A percentile compares a stretch with the other conserved stretches of the same genome.
phyloP scores from a whole-genome alignment of 2,888 invertebrate species.

The Gryllus longicercus region DNA sequence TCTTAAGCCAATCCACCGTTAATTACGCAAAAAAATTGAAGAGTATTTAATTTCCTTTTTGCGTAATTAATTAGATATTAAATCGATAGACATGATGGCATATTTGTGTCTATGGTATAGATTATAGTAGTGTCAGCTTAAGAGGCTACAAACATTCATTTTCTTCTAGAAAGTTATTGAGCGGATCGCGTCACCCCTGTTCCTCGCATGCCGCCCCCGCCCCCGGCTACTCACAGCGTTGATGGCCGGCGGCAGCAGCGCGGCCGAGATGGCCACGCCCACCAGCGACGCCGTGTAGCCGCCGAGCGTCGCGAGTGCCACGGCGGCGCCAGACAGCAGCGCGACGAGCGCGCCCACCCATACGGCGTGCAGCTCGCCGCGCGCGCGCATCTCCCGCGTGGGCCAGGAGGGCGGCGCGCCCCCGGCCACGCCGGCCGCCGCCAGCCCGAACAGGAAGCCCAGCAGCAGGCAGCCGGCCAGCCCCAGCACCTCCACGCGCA shows the following conservation, averaged over 20 bases:
- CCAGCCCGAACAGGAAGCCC: not conserved
- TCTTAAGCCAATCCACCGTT: too few species aligned
- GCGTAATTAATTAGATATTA: too few species aligned
- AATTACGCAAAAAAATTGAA: too few species aligned
- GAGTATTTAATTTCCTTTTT: too few species aligned
- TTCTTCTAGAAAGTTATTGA: too few species aligned
- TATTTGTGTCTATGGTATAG: too few species aligned
- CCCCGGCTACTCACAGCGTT: slow-evolving; percentile 59
- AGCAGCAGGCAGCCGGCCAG: not conserved
- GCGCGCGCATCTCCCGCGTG: slow-evolving; percentile 40
- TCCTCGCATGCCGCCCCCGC: too few species aligned
- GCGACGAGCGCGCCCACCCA: slow-evolving; percentile 72
- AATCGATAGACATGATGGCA: too few species aligned
- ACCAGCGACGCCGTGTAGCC: slow-evolving; percentile 75
- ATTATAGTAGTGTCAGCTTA: too few species aligned
- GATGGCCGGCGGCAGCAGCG: slow-evolving; percentile 74
- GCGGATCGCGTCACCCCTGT: too few species aligned
- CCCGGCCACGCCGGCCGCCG: not conserved
- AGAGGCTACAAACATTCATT: too few species aligned
- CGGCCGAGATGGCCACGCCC: slow-evolving; percentile 79
- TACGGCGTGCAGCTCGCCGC: slow-evolving; percentile 63
- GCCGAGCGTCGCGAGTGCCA: slow-evolving; percentile 72
- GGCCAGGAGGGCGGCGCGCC: not conserved
- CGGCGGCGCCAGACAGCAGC: slow-evolving; percentile 72
- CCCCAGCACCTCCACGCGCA: not conserved